These are phyloP conservation scores for Cylindroiulus punctatus DNA, from an alignment of 2,888 invertebrate species.

Conservation along the genomic window DNA sequence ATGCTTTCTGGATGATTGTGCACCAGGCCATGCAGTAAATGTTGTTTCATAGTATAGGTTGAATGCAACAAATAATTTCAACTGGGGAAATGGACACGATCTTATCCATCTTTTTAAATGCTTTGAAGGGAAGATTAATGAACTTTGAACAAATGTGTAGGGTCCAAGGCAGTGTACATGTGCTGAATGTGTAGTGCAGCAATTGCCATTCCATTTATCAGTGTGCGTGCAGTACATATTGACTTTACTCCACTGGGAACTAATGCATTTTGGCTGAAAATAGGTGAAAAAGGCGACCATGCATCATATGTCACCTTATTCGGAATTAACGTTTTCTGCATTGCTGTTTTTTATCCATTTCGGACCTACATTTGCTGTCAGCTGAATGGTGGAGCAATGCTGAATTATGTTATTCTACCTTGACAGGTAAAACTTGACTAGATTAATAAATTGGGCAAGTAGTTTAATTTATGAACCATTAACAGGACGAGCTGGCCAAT, in stretches of 20 bases:
- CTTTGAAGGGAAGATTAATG: neutral
- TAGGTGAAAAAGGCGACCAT: conserved; percentile 23
- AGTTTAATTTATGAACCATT: neutral
- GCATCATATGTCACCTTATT: conserved; percentile 25
- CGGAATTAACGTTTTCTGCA: conserved; percentile 19
- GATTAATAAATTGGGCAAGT: neutral
- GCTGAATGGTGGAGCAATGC: neutral
- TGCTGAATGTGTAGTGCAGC: neutral
- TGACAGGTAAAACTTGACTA: neutral
- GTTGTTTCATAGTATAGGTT: too few species aligned
- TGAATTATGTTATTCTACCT: neutral
- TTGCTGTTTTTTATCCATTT: neutral
- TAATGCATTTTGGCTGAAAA: conserved; percentile 33
- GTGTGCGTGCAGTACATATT: neutral
- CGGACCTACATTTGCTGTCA: neutral
- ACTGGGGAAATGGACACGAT: neutral
- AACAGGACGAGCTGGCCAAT: too few species aligned
- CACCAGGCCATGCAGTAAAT: too few species aligned
- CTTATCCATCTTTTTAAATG: neutral
- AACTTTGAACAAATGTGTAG: neutral
- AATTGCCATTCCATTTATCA: conserved; percentile 28
- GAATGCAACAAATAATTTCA: neutral
- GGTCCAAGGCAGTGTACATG: neutral
- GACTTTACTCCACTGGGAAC: conserved; percentile 40
- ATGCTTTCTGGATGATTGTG: too few species aligned